A percentile compares a stretch with the other conserved stretches of the same genome.
Evolutionary conservation across 2,888 invertebrate species (phyloP).

Genomic region (Nysson spinosus): DNA sequence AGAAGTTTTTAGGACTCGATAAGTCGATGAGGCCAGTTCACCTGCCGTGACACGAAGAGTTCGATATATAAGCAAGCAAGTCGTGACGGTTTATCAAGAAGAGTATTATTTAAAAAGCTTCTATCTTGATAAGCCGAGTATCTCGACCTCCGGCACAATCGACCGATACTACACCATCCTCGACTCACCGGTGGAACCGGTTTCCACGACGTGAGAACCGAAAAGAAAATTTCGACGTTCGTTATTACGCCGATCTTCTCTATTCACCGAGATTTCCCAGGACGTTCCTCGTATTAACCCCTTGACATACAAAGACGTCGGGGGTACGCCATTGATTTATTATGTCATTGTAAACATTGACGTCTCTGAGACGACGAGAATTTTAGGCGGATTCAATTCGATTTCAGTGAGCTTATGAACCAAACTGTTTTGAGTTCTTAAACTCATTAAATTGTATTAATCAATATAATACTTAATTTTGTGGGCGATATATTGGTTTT

Average conservation of each 20-base stretch:
- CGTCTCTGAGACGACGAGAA: too few relatives aligned
- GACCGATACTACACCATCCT: conserved; percentile 21
- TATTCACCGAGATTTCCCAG: conserved; percentile 26
- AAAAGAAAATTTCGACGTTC: conserved; percentile 43
- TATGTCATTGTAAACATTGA: too few relatives aligned
- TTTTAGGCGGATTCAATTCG: too few relatives aligned
- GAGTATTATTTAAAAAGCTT: conserved; percentile 43
- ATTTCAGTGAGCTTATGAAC: too few relatives aligned
- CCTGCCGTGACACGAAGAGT: conserved; percentile 13
- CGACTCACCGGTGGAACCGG: conserved; percentile 28
- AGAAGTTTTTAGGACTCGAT: too few relatives aligned
- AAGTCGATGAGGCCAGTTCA: conserved; percentile 32
- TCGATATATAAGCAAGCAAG: background rate
- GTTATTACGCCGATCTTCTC: conserved; percentile 28
- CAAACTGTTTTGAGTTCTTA: too few relatives aligned
- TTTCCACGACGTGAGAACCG: conserved; percentile 27
- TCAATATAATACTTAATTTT: too few relatives aligned
- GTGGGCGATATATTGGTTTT: too few relatives aligned
- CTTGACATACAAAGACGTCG: too few relatives aligned
- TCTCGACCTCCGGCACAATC: conserved; percentile 49
- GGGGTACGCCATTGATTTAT: too few relatives aligned
- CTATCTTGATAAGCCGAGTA: conserved; percentile 34
- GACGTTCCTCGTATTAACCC: conserved; percentile 15
- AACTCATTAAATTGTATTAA: too few relatives aligned
- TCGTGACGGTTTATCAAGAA: conserved; percentile 24